These are phyloP conservation scores for Adineta ricciae DNA, from an alignment of 2,888 invertebrate genomes.

Conservation along the genomic window DNA sequence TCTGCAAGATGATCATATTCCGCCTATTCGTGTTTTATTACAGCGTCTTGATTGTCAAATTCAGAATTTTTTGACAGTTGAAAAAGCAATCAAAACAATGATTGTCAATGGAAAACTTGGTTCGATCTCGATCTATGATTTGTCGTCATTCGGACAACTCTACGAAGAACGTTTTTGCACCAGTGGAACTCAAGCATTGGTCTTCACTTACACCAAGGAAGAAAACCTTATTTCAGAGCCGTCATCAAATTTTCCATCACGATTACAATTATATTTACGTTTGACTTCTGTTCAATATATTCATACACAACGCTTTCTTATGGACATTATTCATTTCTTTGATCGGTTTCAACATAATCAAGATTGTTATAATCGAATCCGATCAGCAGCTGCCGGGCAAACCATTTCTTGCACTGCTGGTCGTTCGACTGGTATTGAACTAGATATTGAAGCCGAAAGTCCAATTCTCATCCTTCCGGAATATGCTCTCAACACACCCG, in stretches of 20 bases:
- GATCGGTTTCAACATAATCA: slow-evolving; percentile 67
- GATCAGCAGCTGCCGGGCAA: slow-evolving; percentile 58
- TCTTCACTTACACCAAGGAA: slow-evolving; percentile 63
- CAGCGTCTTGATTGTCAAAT: slow-evolving; percentile 9
- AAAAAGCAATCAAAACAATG: slow-evolving; percentile 40
- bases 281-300: slow-evolving; percentile 85
- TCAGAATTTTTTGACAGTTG: background rate
- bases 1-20: background rate
- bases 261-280: slow-evolving; percentile 59
- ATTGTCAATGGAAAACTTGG: slow-evolving; percentile 65
- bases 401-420: slow-evolving; percentile 36
- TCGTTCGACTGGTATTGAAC: slow-evolving; percentile 52
- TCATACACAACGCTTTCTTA: slow-evolving; percentile 82
- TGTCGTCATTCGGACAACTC: slow-evolving; percentile 63
- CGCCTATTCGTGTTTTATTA: background rate
- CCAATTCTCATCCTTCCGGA: slow-evolving; percentile 74
- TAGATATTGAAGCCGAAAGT: slow-evolving; percentile 60
- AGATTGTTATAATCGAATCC: slow-evolving; percentile 62
- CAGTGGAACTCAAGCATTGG: slow-evolving; percentile 68
- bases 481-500: slow-evolving; percentile 63
- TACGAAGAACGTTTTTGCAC: slow-evolving; percentile 74
- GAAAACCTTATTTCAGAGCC: slow-evolving; percentile 34
- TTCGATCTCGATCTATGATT: slow-evolving; percentile 66
- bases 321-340: slow-evolving; percentile 75
- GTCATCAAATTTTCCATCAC: background rate